phyloP scores from a whole-genome alignment of 2,113 vertebrate species.

The Colaptes auratus region DNA sequence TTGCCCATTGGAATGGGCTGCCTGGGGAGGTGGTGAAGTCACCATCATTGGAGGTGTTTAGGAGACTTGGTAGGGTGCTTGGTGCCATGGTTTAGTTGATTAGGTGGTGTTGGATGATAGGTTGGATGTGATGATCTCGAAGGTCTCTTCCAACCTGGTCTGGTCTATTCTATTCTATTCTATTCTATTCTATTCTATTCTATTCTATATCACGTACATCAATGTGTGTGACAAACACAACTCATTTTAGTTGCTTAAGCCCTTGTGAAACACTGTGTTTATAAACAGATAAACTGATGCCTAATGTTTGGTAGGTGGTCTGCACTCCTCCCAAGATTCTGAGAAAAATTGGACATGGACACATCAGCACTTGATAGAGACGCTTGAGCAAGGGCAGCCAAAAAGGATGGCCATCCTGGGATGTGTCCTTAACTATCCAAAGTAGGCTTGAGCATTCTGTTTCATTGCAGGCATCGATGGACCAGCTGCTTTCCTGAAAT shows the following conservation, averaged over 20 bases:
- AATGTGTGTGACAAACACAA: background rate
- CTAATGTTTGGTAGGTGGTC: background rate
- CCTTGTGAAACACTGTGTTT: background rate
- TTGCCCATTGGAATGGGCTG: too few species aligned
- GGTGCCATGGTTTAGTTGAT: too few species aligned
- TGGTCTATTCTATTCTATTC: too few species aligned
- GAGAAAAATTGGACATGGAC: background rate
- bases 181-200: too few species aligned
- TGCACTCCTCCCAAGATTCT: background rate
- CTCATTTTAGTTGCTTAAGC: background rate
- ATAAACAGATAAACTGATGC: background rate
- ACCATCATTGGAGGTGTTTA: too few species aligned
- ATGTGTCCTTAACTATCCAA: background rate
- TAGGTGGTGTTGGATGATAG: too few species aligned
- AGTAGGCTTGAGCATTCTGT: background rate
- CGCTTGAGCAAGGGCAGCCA: background rate
- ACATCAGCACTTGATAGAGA: background rate
- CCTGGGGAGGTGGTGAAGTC: too few species aligned
- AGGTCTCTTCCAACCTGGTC: too few species aligned
- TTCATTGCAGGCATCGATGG: slow-evolving; percentile 86
- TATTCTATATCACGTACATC: background rate
- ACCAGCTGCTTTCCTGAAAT: slow-evolving; percentile 84
- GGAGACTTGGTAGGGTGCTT: too few species aligned
- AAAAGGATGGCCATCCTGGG: background rate
- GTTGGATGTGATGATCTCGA: too few species aligned